Percentiles rank a stretch among this genome's conserved stretches.
phyloP scores from a whole-genome alignment of 2,113 vertebrate genomes.

The Thalassoma bifasciatum region DNA sequence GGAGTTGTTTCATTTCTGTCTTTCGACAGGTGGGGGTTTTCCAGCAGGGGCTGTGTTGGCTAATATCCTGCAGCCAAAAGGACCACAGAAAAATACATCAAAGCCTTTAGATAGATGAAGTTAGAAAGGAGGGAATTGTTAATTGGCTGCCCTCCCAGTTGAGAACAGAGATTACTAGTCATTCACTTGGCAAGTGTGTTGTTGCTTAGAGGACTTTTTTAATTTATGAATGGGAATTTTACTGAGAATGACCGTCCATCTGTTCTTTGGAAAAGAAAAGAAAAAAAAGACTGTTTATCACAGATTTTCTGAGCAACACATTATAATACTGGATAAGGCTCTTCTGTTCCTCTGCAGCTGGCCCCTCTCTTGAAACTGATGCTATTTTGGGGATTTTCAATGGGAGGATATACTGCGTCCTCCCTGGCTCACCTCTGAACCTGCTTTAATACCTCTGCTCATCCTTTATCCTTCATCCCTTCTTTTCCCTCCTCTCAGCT shows the following conservation, averaged over 20 bases:
- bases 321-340: conserved; percentile 33
- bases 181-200: conserved; percentile 34
- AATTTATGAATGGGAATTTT: conserved; percentile 42
- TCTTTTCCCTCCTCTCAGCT: conserved; percentile 52
- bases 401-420: conserved; percentile 62
- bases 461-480: conserved; percentile 52
- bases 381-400: conserved; percentile 71
- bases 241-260: conserved; percentile 37
- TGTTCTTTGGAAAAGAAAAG: conserved; percentile 47
- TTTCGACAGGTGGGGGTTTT: conserved; percentile 48
- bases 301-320: conserved; percentile 18
- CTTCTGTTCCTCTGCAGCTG: conserved; percentile 52
- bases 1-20: conserved; percentile 35
- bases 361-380: conserved; percentile 61
- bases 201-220: conserved; percentile 7
- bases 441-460: conserved; percentile 70
- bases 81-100: conserved; percentile 15
- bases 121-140: conserved; percentile 34
- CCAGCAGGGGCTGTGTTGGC: conserved; percentile 25
- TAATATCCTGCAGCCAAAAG: conserved; percentile 24
- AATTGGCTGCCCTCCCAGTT: conserved; percentile 38
- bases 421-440: conserved; percentile 58
- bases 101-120: conserved; percentile 27
- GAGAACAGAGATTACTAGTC: conserved; percentile 29
- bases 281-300: conserved; percentile 45